Base-by-base conservation (phyloP, 2,888 invertebrate genomes). In the Mechanitis messenoides region DNA sequence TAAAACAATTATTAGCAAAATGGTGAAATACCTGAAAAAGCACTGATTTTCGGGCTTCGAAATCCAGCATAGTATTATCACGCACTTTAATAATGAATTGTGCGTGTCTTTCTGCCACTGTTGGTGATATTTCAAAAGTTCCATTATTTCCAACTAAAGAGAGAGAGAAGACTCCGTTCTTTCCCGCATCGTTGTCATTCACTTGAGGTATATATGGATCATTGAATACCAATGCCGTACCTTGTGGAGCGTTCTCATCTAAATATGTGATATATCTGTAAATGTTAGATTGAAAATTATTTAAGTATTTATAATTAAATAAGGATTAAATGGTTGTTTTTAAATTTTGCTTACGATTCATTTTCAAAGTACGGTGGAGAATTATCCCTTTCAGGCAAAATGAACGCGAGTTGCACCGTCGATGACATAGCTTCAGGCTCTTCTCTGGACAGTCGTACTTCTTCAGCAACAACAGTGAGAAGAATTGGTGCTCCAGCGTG, bases 121-220 rank as follows among this genome's bases (percentile, higher is more conserved):
- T 93, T 0, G 98, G 98, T 5, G 93, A 92, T 61, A 98, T 94
- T 80, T 97, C 96, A 77, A 98, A 98, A 3, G 96, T 96, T 45
- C 95, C 96, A 79, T 96, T 96, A 79, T 96, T 96, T 63, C 94
- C 94, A 12, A 93, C 91, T 68, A 97, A 83, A 46, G 93, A 92
- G 42, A 97, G 85, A 0, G 95, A 93, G 77, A 97, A 96, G 6
- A 96, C 94, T 5, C 96, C 96, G 72, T 94, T 94, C 77, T 95
- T 95, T n/a, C 95, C 95, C 65, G 94, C 92, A 73, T 95, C 95
- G 74, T 94, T 94, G 76, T 95, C 95, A 67, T 92, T 93, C 6
- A 95, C 94, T 82, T 92, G 92, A 2, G 94, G 92, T 61, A 92
- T 91, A 80, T 94, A 95, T 0, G 94, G 93, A 71, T 95, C 94